Evolutionary conservation across 1,140 invertebrate genomes (phyloP).

Genomic region (Sipha flava): DNA sequence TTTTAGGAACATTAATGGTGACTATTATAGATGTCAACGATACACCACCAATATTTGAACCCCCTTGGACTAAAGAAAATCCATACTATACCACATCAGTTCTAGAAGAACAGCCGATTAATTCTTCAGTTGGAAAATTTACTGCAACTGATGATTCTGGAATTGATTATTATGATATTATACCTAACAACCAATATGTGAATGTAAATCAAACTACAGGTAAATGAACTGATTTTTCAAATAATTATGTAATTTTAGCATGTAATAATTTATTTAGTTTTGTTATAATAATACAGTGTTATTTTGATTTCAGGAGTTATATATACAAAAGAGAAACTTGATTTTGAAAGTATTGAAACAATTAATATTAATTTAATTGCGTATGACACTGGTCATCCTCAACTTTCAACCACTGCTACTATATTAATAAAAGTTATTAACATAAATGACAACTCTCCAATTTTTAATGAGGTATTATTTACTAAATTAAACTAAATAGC

Average conservation of each 20-base stretch:
- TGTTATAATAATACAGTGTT: neutral
- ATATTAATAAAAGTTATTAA: slow-evolving; percentile 71
- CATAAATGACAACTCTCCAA: slow-evolving; percentile 77
- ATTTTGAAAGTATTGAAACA: slow-evolving; percentile 69
- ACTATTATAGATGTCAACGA: slow-evolving; percentile 75
- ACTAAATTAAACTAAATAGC: too few relatives aligned
- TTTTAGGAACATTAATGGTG: slow-evolving; percentile 66
- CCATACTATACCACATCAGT: slow-evolving; percentile 60
- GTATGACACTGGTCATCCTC: slow-evolving; percentile 74
- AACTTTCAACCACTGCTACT: slow-evolving; percentile 61
- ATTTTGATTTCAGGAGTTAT: slow-evolving; percentile 56
- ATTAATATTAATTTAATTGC: slow-evolving; percentile 72
- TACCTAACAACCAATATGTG: slow-evolving; percentile 65
- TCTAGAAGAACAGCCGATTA: slow-evolving; percentile 73
- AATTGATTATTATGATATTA: slow-evolving; percentile 64
- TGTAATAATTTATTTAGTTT: neutral
- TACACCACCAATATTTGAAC: slow-evolving; percentile 54
- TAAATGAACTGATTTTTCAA: too few relatives aligned
- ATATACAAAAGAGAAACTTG: slow-evolving; percentile 64
- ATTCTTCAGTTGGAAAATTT: slow-evolving; percentile 68
- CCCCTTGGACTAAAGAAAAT: slow-evolving; percentile 63
- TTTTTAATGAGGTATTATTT: slow-evolving; percentile 52
- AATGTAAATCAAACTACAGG: slow-evolving; percentile 65
- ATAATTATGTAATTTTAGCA: too few relatives aligned
- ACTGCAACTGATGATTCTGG: slow-evolving; percentile 78